Evolutionary conservation across 2,113 vertebrate species (phyloP), one percentile per base, ranked within the genome.

Genomic region (Perognathus longimembris): DNA sequence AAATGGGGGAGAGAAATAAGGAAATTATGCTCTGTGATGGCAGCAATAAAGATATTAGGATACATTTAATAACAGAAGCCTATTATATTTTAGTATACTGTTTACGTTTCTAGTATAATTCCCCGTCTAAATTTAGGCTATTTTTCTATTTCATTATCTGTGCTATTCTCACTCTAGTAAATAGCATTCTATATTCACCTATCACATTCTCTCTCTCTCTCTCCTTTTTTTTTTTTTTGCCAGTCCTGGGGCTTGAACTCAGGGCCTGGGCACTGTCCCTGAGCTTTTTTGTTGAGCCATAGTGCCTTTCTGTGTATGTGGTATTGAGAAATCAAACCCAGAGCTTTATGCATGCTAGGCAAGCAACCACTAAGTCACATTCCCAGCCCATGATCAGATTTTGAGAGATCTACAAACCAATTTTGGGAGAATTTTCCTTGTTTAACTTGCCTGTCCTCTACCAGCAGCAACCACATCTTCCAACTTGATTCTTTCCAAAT

Each of bases 401-500:
- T 38, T 54, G 50, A 15, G 21, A 93, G 64, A 30, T 3, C n/a
- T 32, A 87, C 45, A 61, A 93, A n/a, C 30, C 45, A 95, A 87
- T 4, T 30, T 74, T 64, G 61, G 7, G 34, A 77, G 20, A 87
- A 76, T 74, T 66, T 91, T 34, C 59, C 38, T 82, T 85, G 42
- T 76, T 76, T 76, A 93, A 89, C 18, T 10, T 75, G 77, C 22
- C 20, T 79, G 36, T 71, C 38, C 54, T 34, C 30, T 63, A 89
- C 10, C 20, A 89, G 66, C 64, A 95, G 61, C 73, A 93, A 77
- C 34, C 8, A 83, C 38, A 84, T 38, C n/a, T 84, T 64, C 24
- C 71, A 84, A 92, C 30, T 87, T 89, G 67, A 30, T 86, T 67
- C 54, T 90, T 85, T 74, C 45, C 34, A 74, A 87, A 78, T 78